Evolutionary conservation across 2,797 vertebrate species (phyloP).

Genomic region (Danio tinwini): DNA sequence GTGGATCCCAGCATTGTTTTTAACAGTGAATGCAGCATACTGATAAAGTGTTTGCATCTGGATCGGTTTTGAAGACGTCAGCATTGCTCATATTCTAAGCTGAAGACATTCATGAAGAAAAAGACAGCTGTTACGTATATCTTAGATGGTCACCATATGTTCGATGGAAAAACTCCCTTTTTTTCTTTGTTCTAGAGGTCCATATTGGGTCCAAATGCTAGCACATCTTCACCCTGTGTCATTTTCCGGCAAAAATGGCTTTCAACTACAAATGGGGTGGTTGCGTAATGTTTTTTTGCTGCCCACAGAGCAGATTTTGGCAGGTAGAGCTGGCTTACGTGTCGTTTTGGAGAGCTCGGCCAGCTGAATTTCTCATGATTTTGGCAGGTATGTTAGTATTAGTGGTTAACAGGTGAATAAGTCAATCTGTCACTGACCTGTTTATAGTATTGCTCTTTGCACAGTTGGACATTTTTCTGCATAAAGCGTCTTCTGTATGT

Average conservation of each 20-base stretch:
- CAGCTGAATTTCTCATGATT: conserved; percentile 38
- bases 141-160: background rate
- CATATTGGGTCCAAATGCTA: background rate
- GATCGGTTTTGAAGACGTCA: background rate
- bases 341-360: conserved; percentile 16
- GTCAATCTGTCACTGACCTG: conserved; percentile 42
- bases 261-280: conserved; percentile 7
- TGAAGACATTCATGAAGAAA: background rate
- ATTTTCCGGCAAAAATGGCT: conserved; percentile 8
- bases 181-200: background rate
- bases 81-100: background rate
- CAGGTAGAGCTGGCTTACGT: conserved; percentile 2
- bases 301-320: conserved; percentile 47
- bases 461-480: conserved; percentile 40
- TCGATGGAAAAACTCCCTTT: background rate
- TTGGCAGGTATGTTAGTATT: conserved; percentile 46
- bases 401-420: conserved; percentile 51
- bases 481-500: conserved; percentile 15
- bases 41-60: background rate
- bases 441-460: conserved; percentile 47
- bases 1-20: too few relatives aligned
- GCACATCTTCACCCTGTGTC: conserved; percentile 12
- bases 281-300: conserved; percentile 35
- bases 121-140: conserved; percentile 3
- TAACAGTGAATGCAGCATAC: too few relatives aligned